These are phyloP conservation scores for Armadillidium nasatum DNA, from an alignment of 1,140 invertebrate species.

Conservation along the genomic window DNA sequence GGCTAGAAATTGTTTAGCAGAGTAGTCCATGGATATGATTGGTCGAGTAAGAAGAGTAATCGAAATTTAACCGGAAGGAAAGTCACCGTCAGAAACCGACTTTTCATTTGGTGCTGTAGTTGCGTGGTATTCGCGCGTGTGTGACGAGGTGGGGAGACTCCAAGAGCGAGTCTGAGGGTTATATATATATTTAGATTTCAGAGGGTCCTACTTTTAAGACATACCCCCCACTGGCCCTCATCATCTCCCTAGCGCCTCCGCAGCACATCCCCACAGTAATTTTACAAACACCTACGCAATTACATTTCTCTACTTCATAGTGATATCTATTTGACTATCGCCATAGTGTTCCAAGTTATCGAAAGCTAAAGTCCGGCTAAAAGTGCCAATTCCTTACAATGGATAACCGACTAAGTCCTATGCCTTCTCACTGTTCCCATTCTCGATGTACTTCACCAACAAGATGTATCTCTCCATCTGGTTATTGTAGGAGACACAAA, in stretches of 20 bases:
- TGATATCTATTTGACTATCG: background rate
- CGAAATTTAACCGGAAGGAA: conserved; percentile 1
- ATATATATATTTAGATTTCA: background rate
- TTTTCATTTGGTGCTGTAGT: background rate
- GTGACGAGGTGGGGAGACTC: background rate
- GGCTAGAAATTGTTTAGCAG: background rate
- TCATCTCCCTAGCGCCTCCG: background rate
- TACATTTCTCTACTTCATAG: background rate
- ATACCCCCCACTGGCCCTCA: background rate
- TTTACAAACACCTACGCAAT: background rate
- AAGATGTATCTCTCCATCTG: background rate
- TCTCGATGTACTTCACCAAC: background rate
- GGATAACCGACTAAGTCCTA: background rate
- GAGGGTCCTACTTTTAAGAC: background rate
- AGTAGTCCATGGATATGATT: background rate
- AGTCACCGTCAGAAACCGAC: background rate
- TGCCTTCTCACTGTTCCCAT: background rate
- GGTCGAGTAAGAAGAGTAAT: background rate
- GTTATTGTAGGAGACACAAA: background rate
- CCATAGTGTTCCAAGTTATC: background rate
- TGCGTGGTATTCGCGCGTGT: background rate
- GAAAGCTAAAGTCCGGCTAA: too few relatives aligned
- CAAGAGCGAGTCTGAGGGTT: background rate
- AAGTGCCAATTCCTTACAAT: background rate
- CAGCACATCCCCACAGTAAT: background rate